Evolutionary conservation across 2,113 vertebrate species (phyloP), one percentile per base, ranked within the genome.

Genomic region (Pungitius pungitius): DNA sequence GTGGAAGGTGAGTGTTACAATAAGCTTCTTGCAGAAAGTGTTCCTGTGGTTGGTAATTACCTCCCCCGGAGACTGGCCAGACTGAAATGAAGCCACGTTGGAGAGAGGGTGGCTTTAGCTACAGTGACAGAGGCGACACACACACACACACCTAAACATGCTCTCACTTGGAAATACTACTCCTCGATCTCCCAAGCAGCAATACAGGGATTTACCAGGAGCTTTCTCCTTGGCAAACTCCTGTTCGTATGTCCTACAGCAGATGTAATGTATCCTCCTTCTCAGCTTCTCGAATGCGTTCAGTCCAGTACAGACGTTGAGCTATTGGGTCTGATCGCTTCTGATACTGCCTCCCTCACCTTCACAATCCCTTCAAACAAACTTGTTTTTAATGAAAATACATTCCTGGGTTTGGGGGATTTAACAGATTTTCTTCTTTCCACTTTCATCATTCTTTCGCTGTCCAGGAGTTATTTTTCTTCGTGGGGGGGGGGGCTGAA

Each of bases 381-480:
- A 88, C 90, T 84, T n/a, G 70, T 75, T 82, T 89, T 89, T 91
- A 92, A 92, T 89, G 89, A 92, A 92, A 91, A 91, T 82, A 86
- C 88, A 90, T 91, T 90, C 86, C 89, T 73, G 81, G 86, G 81
- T 88, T 91, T 85, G 81, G 73, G 42, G 76, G 88, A 87, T 88
- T 91, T 87, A 83, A 77, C 22, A 65, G 87, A 86, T 92, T 91
- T 90, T 80, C 77, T 80, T 74, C 76, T 59, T 79, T 27, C 52
- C 64, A 42, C 81, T 78, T 67, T 85, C 81, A 82, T 81, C 75
- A 70, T 43, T 64, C 71, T 22, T 35, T 68, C 80, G 43, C 69
- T 64, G 71, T 72, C 72, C 64, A 67, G 78, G 81, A 62, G 81
- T 82, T 84, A 47, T 60, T 55, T 40, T 68, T 43, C 27, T 4